Evolutionary conservation across 2,888 invertebrate species (phyloP).

Genomic region (Pyrgus malvae): DNA sequence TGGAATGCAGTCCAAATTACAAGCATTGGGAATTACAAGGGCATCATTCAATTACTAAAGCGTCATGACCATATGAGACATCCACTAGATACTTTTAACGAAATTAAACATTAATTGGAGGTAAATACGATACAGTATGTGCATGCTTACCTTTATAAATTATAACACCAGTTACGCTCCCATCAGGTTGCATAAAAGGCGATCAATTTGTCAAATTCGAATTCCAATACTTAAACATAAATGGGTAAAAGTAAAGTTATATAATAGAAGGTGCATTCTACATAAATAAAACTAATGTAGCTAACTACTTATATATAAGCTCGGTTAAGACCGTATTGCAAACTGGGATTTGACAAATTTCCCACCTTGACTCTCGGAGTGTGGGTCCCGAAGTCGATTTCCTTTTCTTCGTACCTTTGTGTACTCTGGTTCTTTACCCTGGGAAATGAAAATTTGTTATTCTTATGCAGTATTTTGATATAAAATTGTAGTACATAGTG

Average conservation of each 20-base stretch:
- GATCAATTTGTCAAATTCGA: constrained; percentile 77
- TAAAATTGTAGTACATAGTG: no score
- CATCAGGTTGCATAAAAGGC: constrained; percentile 80
- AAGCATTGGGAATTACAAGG: constrained; percentile 31
- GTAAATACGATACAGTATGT: constrained; percentile 66
- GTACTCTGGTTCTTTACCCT: constrained; percentile 91
- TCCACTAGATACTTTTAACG: constrained; percentile 37
- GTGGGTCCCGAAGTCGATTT: constrained; percentile 88
- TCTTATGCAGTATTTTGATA: no score
- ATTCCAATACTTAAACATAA: constrained; percentile 71
- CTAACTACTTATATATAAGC: constrained; percentile 76
- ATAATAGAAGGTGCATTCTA: constrained; percentile 74
- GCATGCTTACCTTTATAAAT: constrained; percentile 81
- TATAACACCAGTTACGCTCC: constrained; percentile 80
- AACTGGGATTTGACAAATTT: constrained; percentile 12
- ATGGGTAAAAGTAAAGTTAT: constrained; percentile 70
- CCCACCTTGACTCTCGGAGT: constrained; percentile 92
- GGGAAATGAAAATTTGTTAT: constrained; percentile 41
- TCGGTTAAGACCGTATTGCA: constrained; percentile 40
- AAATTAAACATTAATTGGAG: constrained; percentile 38
- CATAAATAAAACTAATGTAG: constrained; percentile 67
- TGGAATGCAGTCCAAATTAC: constrained; percentile 18
- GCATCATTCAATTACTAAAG: constrained; percentile 31
- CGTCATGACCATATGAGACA: constrained; percentile 36
- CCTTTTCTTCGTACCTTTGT: constrained; percentile 93